phyloP scores from a whole-genome alignment of 2,888 invertebrate species.

The Pristionchus fissidentatus region DNA sequence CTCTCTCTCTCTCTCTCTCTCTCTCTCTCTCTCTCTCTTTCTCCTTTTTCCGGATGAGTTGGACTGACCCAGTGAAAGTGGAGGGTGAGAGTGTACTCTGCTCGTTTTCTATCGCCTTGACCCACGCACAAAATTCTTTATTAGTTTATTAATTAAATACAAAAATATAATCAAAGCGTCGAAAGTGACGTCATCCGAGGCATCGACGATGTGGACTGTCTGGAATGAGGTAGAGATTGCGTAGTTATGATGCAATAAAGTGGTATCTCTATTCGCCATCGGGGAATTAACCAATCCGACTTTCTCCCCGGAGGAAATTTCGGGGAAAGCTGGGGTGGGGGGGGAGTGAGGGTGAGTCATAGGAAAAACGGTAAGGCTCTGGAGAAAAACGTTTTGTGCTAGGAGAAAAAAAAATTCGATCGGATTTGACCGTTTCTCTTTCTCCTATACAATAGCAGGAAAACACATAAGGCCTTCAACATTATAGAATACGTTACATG shows the following conservation, averaged over 20 bases:
- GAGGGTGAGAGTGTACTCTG: neutral
- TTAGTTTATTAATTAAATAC: neutral
- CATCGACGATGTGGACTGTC: neutral
- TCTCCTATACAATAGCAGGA: too few species aligned
- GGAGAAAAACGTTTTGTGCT: too few species aligned
- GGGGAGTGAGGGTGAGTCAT: too few species aligned
- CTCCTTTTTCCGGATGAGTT: conserved; percentile 23
- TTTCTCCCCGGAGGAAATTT: neutral
- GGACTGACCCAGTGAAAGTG: conserved; percentile 14
- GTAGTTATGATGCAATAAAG: too few species aligned
- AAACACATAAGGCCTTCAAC: too few species aligned
- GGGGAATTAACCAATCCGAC: neutral
- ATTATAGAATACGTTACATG: too few species aligned
- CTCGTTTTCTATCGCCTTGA: too few species aligned
- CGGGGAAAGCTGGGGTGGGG: too few species aligned
- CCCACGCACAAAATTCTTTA: neutral
- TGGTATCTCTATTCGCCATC: neutral
- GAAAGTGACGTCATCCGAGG: conserved; percentile 1
- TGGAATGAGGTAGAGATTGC: neutral
- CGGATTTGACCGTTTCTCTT: too few species aligned
- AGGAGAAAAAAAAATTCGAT: too few species aligned
- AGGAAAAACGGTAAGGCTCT: too few species aligned
- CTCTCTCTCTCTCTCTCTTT: neutral
- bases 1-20: neutral
- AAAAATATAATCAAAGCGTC: neutral